phyloP scores from a whole-genome alignment of 2,888 invertebrate genomes.

The Amblyjoppa fuscipennis region DNA sequence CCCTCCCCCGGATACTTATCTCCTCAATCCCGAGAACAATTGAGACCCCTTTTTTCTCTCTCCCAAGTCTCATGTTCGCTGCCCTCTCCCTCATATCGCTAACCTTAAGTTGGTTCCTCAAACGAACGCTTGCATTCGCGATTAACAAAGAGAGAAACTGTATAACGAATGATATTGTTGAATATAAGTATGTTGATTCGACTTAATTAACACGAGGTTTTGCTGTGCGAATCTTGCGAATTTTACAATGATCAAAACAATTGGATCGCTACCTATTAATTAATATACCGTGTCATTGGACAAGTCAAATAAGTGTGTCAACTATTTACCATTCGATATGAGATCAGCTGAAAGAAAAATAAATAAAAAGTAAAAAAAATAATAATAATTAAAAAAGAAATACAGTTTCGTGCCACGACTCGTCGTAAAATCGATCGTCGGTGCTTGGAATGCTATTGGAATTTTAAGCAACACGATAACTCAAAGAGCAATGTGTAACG shows the following conservation, averaged over 20 bases:
- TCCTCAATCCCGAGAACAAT: neutral
- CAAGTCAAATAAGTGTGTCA: slow-evolving; percentile 43
- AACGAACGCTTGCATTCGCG: slow-evolving; percentile 32
- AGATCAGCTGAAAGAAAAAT: slow-evolving; percentile 13
- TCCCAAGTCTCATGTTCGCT: neutral
- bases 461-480: slow-evolving; percentile 45
- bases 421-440: slow-evolving; percentile 50
- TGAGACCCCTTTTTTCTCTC: neutral
- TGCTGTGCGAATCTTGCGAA: slow-evolving; percentile 45
- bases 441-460: slow-evolving; percentile 57
- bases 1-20: neutral
- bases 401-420: slow-evolving; percentile 30
- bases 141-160: slow-evolving; percentile 6
- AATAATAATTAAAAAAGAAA: neutral
- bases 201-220: slow-evolving; percentile 28
- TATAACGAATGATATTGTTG: slow-evolving; percentile 36
- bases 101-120: slow-evolving; percentile 41
- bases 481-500: slow-evolving; percentile 53
- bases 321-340: slow-evolving; percentile 27
- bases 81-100: neutral
- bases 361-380: neutral
- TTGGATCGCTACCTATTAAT: slow-evolving; percentile 56
- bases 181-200: slow-evolving; percentile 48
- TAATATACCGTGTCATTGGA: slow-evolving; percentile 29
- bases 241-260: slow-evolving; percentile 46